These are phyloP conservation scores for Nephila pilipes DNA, from an alignment of 1,140 invertebrate species.

Conservation along the genomic window DNA sequence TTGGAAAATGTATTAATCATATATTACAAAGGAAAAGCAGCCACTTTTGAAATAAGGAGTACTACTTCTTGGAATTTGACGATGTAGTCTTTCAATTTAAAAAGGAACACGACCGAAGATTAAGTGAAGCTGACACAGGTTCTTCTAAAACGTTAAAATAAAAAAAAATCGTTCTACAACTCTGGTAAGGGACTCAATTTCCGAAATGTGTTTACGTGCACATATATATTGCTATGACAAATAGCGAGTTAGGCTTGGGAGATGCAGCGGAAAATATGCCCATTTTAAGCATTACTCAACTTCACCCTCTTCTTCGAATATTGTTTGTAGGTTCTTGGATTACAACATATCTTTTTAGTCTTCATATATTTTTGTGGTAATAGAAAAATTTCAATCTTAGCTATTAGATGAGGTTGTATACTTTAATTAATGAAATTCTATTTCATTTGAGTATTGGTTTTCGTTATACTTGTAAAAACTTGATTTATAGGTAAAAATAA, in stretches of 20 bases:
- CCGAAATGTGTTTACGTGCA: slow-evolving; percentile 45
- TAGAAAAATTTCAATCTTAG: too few relatives aligned
- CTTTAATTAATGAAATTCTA: too few relatives aligned
- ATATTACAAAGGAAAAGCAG: background rate
- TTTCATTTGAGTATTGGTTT: too few relatives aligned
- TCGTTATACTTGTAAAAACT: too few relatives aligned
- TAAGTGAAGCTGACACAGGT: slow-evolving; percentile 29
- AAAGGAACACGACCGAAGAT: slow-evolving; percentile 20
- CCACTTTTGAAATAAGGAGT: background rate
- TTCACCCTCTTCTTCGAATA: background rate
- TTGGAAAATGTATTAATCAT: slow-evolving; percentile 6
- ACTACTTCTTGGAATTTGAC: background rate
- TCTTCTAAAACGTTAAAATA: slow-evolving; percentile 31
- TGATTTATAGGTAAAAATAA: too few relatives aligned
- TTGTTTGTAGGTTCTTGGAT: background rate
- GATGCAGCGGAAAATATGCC: slow-evolving; percentile 40
- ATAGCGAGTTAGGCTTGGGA: slow-evolving; percentile 28
- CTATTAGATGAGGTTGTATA: too few relatives aligned
- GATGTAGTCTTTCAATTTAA: slow-evolving; percentile 8
- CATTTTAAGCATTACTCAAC: slow-evolving; percentile 32
- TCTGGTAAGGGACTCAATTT: slow-evolving; percentile 37
- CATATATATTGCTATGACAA: slow-evolving; percentile 19
- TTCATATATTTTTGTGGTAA: background rate
- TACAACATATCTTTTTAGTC: background rate
- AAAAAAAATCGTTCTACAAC: slow-evolving; percentile 34